Conservation (phyloP, 2,888 invertebrate genomes). For the Tetramorium bicarinatum region DNA sequence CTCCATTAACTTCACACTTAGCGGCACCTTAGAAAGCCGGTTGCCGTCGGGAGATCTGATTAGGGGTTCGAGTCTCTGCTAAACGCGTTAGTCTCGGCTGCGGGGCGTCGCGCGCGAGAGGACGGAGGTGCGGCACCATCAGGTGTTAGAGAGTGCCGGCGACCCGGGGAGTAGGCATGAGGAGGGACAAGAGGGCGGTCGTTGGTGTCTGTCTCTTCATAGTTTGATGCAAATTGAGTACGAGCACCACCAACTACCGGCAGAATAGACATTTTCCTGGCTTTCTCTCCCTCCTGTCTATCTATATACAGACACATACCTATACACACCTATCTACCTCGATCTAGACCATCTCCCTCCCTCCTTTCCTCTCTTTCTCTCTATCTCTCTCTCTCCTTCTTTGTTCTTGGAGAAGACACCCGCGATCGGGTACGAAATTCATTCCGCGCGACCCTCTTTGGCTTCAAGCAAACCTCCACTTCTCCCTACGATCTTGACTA, state of each 20-base stretch:
- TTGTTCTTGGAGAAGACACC: constrained; percentile 76
- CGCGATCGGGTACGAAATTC: constrained; percentile 81
- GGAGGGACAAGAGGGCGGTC: constrained; percentile 38
- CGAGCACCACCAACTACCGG: constrained; percentile 78
- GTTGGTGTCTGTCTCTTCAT: constrained; percentile 73
- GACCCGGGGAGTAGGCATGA: constrained; percentile 45
- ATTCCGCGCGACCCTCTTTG: constrained; percentile 74
- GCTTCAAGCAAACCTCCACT: constrained; percentile 52
- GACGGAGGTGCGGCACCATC: constrained; percentile 69
- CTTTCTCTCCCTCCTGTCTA: constrained; percentile 33
- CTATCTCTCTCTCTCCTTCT: background rate
- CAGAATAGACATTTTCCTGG: constrained; percentile 68
- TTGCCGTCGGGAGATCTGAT: constrained; percentile 85
- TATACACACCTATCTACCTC: constrained; percentile 33
- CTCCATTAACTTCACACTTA: constrained; percentile 86
- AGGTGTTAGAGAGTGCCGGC: constrained; percentile 71
- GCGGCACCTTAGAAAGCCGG: constrained; percentile 80
- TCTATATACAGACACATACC: constrained; percentile 19
- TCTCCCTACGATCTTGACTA: constrained; percentile 67
- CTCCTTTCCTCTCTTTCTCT: background rate
- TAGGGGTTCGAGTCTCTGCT: constrained; percentile 86
- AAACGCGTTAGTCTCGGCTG: constrained; percentile 85
- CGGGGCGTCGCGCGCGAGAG: constrained; percentile 65
- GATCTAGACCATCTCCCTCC: constrained; percentile 33
- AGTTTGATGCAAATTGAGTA: constrained; percentile 85